A percentile compares a stretch with the other conserved stretches of the same genome.
Evolutionary conservation across 2,113 vertebrate species (phyloP).

Genomic region (Drymodes brunneopygia): DNA sequence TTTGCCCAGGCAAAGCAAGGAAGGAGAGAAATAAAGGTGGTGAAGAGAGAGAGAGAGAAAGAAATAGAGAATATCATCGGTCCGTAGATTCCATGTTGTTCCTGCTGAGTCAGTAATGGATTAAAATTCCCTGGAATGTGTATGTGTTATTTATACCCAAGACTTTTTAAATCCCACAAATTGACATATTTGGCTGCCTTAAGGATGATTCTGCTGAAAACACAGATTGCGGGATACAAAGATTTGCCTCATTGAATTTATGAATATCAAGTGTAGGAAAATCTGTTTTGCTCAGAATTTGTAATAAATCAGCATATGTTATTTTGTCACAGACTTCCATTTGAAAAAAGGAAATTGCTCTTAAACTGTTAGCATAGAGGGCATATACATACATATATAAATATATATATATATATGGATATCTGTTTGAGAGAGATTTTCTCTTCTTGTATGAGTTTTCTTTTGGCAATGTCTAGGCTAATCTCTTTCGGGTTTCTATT

Average conservation of each 20-base stretch:
- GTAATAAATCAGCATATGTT: conserved; percentile 55
- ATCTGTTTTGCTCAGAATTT: conserved; percentile 46
- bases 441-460: neutral
- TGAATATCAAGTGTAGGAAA: conserved; percentile 32
- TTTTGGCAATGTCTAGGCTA: neutral
- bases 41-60: neutral
- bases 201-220: conserved; percentile 13
- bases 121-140: neutral
- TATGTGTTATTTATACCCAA: neutral
- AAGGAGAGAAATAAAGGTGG: neutral
- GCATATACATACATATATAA: neutral
- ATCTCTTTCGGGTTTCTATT: neutral
- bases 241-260: conserved; percentile 18
- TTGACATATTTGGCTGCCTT: conserved; percentile 14
- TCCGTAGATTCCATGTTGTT: neutral
- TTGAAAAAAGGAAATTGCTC: conserved; percentile 29
- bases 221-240: conserved; percentile 38
- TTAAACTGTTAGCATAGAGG: neutral
- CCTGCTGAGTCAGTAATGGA: neutral
- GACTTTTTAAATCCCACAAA: neutral
- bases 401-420: neutral
- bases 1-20: neutral
- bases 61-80: neutral
- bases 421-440: neutral
- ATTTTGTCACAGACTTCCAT: conserved; percentile 34